Percentiles rank a stretch among this genome's conserved stretches.
Evolutionary conservation across 2,797 vertebrate species (phyloP).

Genomic region (Phataginus tetradactyla): DNA sequence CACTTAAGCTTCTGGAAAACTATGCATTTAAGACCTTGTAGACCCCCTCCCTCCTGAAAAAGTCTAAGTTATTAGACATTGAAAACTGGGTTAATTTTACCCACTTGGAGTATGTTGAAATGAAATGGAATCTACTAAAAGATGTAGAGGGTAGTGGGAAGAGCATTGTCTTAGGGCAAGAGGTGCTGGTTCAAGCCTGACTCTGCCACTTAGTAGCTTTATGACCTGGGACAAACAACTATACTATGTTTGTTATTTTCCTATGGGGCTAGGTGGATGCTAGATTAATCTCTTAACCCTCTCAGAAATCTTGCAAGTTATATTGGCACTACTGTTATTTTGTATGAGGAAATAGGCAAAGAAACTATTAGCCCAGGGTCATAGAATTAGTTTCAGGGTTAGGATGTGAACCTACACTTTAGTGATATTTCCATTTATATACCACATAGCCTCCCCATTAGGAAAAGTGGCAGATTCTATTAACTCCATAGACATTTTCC

Average conservation of each 20-base stretch:
- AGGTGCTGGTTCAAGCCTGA: neutral
- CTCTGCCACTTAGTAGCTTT: neutral
- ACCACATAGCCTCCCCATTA: neutral
- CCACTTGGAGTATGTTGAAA: neutral
- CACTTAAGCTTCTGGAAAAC: neutral
- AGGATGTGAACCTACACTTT: neutral
- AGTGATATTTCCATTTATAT: neutral
- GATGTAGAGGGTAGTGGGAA: neutral
- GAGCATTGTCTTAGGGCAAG: neutral
- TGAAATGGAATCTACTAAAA: neutral
- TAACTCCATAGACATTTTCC: neutral
- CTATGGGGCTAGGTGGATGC: neutral
- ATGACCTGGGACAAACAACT: neutral
- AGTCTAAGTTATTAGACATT: slow-evolving; percentile 21
- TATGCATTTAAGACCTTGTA: neutral
- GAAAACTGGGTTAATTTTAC: slow-evolving; percentile 15
- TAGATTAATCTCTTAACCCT: neutral
- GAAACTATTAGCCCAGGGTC: neutral
- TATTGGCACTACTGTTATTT: neutral
- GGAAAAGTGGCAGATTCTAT: neutral
- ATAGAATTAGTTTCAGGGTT: neutral
- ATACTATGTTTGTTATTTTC: neutral
- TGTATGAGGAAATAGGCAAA: neutral
- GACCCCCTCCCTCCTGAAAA: neutral
- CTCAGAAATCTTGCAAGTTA: neutral